A percentile compares a stretch with the other conserved stretches of the same genome.
Conservation (phyloP, 2,797 vertebrate species). For the Gadopsis bispinosus region DNA sequence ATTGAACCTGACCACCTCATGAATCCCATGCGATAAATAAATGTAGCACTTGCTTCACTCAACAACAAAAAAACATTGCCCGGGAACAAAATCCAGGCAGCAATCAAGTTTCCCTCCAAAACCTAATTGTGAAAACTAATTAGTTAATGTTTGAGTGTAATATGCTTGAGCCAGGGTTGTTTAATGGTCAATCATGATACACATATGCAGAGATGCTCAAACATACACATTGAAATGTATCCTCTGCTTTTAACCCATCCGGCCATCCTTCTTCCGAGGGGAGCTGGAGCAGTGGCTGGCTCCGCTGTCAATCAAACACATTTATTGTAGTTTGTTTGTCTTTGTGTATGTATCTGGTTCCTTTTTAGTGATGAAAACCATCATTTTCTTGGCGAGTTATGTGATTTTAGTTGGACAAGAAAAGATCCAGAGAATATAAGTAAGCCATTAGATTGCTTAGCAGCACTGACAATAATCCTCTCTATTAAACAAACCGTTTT, state of each 20-base stretch:
- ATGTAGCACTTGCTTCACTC: background rate
- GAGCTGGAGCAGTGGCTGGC: too few relatives aligned
- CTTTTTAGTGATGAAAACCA: background rate
- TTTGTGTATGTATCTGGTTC: background rate
- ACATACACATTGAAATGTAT: too few relatives aligned
- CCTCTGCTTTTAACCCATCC: too few relatives aligned
- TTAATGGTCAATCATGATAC: too few relatives aligned
- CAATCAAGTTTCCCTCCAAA: background rate
- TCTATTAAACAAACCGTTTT: slow-evolving; percentile 18
- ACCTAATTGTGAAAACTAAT: background rate
- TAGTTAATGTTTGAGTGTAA: background rate
- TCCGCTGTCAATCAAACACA: background rate
- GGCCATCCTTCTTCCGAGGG: too few relatives aligned
- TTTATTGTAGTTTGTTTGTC: background rate
- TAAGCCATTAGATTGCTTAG: background rate
- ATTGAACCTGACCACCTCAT: background rate
- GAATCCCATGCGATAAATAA: background rate
- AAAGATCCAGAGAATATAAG: background rate
- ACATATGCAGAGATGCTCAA: too few relatives aligned
- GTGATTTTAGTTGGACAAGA: background rate
- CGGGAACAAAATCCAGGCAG: background rate
- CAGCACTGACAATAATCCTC: slow-evolving; percentile 5
- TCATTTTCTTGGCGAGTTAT: background rate
- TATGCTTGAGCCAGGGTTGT: background rate
- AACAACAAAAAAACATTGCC: background rate